Percentiles rank a stretch among this genome's conserved stretches.
Evolutionary conservation across 2,888 invertebrate species (phyloP).

Genomic region (Pocota personata): DNA sequence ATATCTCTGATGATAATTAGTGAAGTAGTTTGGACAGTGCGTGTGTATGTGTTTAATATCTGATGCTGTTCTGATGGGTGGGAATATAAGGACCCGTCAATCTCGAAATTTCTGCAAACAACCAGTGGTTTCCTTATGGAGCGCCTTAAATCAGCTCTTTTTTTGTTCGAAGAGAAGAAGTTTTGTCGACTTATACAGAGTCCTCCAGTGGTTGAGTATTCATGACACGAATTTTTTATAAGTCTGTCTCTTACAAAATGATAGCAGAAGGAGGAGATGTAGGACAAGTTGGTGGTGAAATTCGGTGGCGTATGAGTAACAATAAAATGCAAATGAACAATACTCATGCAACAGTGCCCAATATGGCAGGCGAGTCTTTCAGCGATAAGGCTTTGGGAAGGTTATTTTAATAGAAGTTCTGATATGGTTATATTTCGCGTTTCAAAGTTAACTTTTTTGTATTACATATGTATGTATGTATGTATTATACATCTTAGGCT

Average conservation of each 20-base stretch:
- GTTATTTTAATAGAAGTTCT: background rate
- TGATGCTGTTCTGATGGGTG: conserved; percentile 22
- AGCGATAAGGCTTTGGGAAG: background rate
- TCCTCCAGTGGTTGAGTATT: background rate
- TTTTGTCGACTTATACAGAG: too few species aligned
- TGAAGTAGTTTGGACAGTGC: background rate
- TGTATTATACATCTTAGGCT: too few species aligned
- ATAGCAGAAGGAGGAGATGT: background rate
- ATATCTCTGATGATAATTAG: conserved; percentile 13
- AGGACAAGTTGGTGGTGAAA: background rate
- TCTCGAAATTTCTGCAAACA: conserved; percentile 55
- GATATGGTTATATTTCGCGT: too few species aligned
- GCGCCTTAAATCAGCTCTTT: background rate
- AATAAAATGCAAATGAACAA: background rate
- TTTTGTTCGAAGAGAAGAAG: conserved; percentile 11
- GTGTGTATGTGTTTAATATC: conserved; percentile 14
- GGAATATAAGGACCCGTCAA: conserved; percentile 1
- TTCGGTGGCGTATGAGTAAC: conserved; percentile 20
- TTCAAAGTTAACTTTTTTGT: too few species aligned
- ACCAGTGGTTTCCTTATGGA: conserved; percentile 5
- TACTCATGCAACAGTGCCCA: background rate
- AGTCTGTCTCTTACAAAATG: background rate
- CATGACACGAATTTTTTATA: background rate
- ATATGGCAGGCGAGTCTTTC: background rate
- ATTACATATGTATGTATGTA: too few species aligned